phyloP scores from a whole-genome alignment of 2,888 invertebrate species.

The Hydraecia micacea region DNA sequence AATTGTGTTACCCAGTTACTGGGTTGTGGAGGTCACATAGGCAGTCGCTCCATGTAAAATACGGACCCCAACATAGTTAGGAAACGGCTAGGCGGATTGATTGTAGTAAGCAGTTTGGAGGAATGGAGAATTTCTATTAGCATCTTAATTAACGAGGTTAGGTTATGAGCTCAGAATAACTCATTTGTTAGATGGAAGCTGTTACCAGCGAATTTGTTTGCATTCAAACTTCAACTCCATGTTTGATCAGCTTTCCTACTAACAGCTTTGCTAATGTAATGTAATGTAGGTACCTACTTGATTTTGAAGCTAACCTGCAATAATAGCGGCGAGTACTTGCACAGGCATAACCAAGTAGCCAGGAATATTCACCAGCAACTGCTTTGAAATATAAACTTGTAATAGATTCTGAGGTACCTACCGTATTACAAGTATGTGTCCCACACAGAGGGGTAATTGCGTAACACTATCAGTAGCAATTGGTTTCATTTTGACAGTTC shows the following conservation, averaged over 20 bases:
- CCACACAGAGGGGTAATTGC: too few species aligned
- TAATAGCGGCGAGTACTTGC: background rate
- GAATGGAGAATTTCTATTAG: constrained; percentile 35
- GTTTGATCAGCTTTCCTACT: background rate
- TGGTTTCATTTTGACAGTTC: too few species aligned
- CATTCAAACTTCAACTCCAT: background rate
- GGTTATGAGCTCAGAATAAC: constrained; percentile 7
- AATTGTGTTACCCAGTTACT: background rate
- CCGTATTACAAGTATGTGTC: too few species aligned
- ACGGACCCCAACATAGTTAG: background rate
- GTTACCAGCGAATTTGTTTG: background rate
- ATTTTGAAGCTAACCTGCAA: background rate
- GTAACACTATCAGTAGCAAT: too few species aligned
- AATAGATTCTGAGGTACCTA: too few species aligned
- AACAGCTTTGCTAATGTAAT: constrained; percentile 11
- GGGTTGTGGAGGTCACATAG: background rate
- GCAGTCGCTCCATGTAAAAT: background rate
- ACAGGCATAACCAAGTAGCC: background rate
- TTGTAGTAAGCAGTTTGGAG: constrained; percentile 22
- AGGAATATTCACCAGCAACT: background rate
- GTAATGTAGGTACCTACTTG: background rate
- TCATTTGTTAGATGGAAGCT: background rate
- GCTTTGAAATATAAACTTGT: background rate
- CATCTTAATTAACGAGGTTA: constrained; percentile 5
- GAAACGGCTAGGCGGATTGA: background rate